These are phyloP conservation scores for Rousettus madagascariensis DNA, from an alignment of 2,797 vertebrate species.

Conservation along the genomic window DNA sequence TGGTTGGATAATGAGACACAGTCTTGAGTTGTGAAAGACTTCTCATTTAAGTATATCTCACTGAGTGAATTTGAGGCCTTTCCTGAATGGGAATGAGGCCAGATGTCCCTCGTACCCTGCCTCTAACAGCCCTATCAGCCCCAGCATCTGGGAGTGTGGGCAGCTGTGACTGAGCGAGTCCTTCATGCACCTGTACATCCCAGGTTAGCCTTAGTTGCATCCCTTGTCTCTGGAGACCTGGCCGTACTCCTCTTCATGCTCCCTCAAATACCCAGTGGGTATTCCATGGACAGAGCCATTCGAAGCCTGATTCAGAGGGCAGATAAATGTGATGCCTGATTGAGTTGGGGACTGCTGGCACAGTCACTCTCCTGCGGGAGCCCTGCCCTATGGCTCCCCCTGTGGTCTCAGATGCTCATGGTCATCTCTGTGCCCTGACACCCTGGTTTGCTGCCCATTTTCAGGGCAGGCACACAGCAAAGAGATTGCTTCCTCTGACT, in stretches of 20 bases:
- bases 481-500: not conserved
- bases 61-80: not conserved
- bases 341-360: not conserved
- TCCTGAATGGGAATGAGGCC: not conserved
- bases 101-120: not conserved
- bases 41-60: not conserved
- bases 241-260: not conserved
- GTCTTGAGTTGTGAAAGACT: not conserved
- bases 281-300: not conserved
- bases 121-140: not conserved
- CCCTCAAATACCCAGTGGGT: not conserved
- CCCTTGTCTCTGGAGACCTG: not conserved
- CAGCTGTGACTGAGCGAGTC: not conserved
- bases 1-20: not conserved
- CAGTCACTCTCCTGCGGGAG: not conserved
- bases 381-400: accelerated
- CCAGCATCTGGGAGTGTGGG: not conserved
- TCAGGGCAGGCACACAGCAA: not conserved
- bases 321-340: not conserved
- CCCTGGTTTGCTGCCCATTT: not conserved
- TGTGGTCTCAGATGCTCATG: not conserved
- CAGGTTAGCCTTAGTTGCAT: accelerated
- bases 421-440: not conserved
- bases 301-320: not conserved
- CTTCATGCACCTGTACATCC: no score